phyloP scores from a whole-genome alignment of 2,113 vertebrate species.

The Argyrosomus japonicus region DNA sequence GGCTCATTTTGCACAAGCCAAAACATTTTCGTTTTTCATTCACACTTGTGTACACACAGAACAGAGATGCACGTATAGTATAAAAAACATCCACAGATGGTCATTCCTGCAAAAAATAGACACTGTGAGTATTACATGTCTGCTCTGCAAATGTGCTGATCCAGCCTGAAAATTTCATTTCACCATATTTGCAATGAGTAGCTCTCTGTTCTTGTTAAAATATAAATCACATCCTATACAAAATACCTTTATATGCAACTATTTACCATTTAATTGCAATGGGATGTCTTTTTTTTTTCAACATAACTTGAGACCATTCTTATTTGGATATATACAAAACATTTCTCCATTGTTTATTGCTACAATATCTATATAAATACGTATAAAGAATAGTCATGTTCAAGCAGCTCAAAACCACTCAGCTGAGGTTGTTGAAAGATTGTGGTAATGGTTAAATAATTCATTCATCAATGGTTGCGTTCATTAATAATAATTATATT shows the following conservation, averaged over 20 bases:
- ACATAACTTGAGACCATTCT: background rate
- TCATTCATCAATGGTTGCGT: no score
- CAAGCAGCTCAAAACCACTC: background rate
- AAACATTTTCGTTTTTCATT: constrained; percentile 1
- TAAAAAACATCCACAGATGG: constrained; percentile 12
- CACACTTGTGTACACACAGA: background rate
- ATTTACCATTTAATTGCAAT: background rate
- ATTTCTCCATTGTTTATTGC: background rate
- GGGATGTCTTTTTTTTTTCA: background rate
- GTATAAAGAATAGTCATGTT: background rate
- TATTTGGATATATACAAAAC: background rate
- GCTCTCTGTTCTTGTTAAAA: background rate
- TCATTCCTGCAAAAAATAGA: background rate
- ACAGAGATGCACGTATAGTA: background rate
- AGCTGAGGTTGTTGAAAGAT: no score
- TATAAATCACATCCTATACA: background rate
- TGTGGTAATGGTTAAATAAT: no score
- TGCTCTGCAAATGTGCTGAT: background rate
- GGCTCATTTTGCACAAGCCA: background rate
- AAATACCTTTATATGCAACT: no score
- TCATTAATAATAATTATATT: no score
- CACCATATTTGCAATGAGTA: background rate
- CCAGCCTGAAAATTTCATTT: background rate
- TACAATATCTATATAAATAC: background rate
- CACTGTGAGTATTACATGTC: background rate